Conservation (phyloP, 2,888 invertebrate species). For the Taenaris catops region DNA sequence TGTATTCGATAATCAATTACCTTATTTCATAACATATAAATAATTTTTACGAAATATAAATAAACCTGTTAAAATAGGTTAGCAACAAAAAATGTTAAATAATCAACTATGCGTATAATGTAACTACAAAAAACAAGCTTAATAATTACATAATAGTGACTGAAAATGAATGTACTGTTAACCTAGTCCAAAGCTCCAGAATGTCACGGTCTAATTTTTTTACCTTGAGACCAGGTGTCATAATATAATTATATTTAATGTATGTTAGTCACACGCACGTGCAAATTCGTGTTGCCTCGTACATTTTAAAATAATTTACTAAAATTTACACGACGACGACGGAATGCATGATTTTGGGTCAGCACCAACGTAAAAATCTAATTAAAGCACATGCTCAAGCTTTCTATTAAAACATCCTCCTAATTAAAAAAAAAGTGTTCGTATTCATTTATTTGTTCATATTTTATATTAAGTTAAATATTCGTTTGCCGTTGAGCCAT, state of each 20-base stretch:
- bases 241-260: conserved; percentile 2
- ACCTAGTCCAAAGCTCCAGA: conserved; percentile 27
- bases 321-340: conserved; percentile 8
- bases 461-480: too few species aligned
- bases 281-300: conserved; percentile 1
- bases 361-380: conserved; percentile 13
- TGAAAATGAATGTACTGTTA: conserved; percentile 23
- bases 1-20: too few species aligned
- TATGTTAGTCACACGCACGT: conserved; percentile 3
- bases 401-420: conserved; percentile 1
- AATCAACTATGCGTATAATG: too few species aligned
- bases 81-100: too few species aligned
- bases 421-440: conserved; percentile 1
- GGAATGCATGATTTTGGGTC: conserved; percentile 12
- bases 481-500: too few species aligned
- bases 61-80: too few species aligned
- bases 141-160: not conserved
- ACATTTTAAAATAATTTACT: conserved; percentile 9
- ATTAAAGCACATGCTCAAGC: conserved; percentile 6
- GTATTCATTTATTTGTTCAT: too few species aligned
- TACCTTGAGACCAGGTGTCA: conserved; percentile 28
- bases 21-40: too few species aligned
- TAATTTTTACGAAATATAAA: too few species aligned
- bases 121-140: not conserved
- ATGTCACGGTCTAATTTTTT: conserved; percentile 51